phyloP scores from a whole-genome alignment of 1,140 invertebrate genomes.

The Lanistes nyassanus region DNA sequence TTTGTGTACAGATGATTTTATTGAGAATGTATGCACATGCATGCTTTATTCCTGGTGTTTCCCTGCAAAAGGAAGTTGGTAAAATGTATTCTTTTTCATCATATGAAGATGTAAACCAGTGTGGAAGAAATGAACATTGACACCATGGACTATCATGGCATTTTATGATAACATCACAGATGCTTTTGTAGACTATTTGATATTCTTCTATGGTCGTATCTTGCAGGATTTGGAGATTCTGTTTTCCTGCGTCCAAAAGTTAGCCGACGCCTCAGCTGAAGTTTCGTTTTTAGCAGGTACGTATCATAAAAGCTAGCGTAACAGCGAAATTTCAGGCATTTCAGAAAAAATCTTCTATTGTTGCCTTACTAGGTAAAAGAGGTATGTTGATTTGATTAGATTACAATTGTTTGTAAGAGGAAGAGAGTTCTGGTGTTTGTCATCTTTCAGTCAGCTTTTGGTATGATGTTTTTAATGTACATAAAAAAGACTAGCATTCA shows the following conservation, averaged over 20 bases:
- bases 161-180: not conserved
- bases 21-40: not conserved
- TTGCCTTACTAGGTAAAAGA: too few species aligned
- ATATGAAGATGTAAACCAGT: too few species aligned
- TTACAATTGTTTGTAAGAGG: not conserved
- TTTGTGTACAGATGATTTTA: not conserved
- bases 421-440: not conserved
- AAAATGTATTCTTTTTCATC: too few species aligned
- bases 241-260: slow-evolving; percentile 20
- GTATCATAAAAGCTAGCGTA: not conserved
- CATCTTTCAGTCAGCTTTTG: not conserved
- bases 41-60: not conserved
- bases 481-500: not conserved
- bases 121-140: too few species aligned
- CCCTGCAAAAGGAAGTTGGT: too few species aligned
- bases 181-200: not conserved
- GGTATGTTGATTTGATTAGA: not conserved
- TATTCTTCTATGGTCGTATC: not conserved
- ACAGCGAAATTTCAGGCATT: not conserved
- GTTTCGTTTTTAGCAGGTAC: slow-evolving; percentile 16
- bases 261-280: slow-evolving; percentile 22
- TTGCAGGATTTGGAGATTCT: slow-evolving; percentile 17
- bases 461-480: not conserved
- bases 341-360: not conserved
- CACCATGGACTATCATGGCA: too few species aligned